These are phyloP conservation scores for Vireo griseus DNA, from an alignment of 2,797 vertebrate genomes.

Conservation along the genomic window DNA sequence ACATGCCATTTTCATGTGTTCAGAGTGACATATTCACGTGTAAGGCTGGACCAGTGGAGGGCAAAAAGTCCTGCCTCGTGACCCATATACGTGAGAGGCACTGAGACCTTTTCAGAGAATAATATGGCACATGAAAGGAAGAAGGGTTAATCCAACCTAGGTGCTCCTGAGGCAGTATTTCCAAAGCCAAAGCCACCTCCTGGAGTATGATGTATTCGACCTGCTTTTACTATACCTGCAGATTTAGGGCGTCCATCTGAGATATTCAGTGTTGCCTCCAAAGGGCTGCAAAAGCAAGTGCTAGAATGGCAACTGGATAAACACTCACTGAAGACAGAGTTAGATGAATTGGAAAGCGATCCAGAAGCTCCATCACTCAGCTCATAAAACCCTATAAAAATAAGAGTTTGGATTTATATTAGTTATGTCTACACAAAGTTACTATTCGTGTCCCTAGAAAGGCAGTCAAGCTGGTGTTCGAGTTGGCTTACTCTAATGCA, in stretches of 20 bases:
- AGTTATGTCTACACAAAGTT: conserved; percentile 36
- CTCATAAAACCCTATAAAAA: conserved; percentile 91
- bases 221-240: conserved; percentile 80
- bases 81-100: not conserved
- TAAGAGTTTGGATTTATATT: conserved; percentile 63
- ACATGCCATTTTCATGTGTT: not conserved
- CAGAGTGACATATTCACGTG: not conserved
- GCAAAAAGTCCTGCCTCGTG: not conserved
- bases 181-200: conserved; percentile 60
- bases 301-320: conserved; percentile 91
- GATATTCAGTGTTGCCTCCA: conserved; percentile 83
- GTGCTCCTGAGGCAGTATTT: conserved; percentile 47
- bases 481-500: not conserved
- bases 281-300: conserved; percentile 88
- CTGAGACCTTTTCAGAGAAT: conserved; percentile 23
- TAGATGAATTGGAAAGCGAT: conserved; percentile 95
- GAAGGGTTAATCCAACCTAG: conserved; percentile 53
- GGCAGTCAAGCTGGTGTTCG: not conserved
- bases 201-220: conserved; percentile 33
- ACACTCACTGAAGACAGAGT: conserved; percentile 97
- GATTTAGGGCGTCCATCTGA: conserved; percentile 82
- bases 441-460: conserved; percentile 8
- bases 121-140: conserved; percentile 11
- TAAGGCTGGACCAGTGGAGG: not conserved
- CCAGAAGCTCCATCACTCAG: conserved; percentile 89